Percentiles rank a stretch among this genome's conserved stretches.
Evolutionary conservation across 2,113 vertebrate genomes (phyloP).

Genomic region (human): DNA sequence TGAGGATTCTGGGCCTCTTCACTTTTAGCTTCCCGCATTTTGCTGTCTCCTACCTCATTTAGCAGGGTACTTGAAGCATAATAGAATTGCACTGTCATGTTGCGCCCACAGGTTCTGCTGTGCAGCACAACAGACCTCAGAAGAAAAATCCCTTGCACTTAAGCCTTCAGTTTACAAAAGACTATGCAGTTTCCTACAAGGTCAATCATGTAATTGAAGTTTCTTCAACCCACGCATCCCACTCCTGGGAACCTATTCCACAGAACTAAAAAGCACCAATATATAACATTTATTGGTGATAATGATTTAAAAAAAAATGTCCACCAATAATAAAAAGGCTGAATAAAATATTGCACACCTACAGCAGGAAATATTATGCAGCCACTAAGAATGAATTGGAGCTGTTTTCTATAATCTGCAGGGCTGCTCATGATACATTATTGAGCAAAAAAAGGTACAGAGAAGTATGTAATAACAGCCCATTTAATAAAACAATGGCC

Average conservation of each 20-base stretch:
- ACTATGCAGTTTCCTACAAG: not conserved
- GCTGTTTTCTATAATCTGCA: not conserved
- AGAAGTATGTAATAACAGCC: not conserved
- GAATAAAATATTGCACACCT: not conserved
- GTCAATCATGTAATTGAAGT: not conserved
- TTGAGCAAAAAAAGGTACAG: not conserved
- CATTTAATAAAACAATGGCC: not conserved
- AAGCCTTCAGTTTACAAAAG: conserved; percentile 42
- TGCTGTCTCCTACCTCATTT: not conserved
- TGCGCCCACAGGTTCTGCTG: not conserved
- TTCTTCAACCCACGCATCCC: not conserved
- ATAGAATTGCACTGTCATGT: not conserved
- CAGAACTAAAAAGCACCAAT: conserved; percentile 15
- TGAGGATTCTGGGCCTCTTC: not conserved
- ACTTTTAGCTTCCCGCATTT: not conserved
- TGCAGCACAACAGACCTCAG: not conserved
- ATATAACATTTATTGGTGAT: not conserved
- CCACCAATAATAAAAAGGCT: not conserved
- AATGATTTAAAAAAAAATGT: not conserved
- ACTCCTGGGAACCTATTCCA: conserved; percentile 1
- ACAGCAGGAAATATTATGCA: not conserved
- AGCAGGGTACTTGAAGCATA: not conserved
- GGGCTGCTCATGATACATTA: not conserved
- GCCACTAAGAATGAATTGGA: not conserved
- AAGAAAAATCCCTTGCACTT: not conserved